A percentile compares a stretch with the other conserved stretches of the same genome.
These are phyloP conservation scores for Canis aureus DNA, from an alignment of 2,113 vertebrate species.

Conservation along the genomic window DNA sequence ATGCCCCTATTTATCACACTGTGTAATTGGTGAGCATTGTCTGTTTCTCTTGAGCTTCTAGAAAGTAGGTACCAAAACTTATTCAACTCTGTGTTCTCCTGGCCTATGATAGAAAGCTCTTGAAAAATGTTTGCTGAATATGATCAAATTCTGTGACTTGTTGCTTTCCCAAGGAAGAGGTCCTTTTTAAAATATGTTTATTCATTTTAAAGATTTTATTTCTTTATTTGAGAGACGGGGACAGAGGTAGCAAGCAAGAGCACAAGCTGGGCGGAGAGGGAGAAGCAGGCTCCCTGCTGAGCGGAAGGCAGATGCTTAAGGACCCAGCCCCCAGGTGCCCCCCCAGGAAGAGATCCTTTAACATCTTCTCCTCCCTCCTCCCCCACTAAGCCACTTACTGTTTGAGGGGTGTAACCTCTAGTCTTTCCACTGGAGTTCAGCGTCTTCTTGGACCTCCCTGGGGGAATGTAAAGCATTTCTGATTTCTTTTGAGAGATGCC, in stretches of 20 bases:
- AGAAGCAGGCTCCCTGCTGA: not conserved
- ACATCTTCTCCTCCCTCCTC: not conserved
- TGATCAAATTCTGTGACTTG: not conserved
- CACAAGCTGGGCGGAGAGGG: no score
- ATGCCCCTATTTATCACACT: not conserved
- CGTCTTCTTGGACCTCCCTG: slow-evolving; percentile 9
- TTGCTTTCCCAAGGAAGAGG: not conserved
- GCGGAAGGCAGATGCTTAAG: not conserved
- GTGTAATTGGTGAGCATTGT: not conserved
- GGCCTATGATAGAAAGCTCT: not conserved
- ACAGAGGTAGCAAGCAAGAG: no score
- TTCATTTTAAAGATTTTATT: not conserved
- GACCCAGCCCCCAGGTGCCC: not conserved
- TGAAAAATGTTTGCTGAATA: slow-evolving; percentile 6
- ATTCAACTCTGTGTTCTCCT: not conserved
- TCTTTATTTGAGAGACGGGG: not conserved
- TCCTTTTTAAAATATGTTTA: not conserved
- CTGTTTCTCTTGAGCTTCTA: not conserved
- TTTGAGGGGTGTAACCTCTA: not conserved
- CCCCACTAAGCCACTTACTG: not conserved
- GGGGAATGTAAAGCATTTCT: not conserved
- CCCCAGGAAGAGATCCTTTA: not conserved
- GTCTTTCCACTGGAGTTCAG: not conserved
- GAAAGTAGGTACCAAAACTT: not conserved
- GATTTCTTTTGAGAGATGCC: not conserved